Base-by-base conservation (phyloP, 2,797 vertebrate species). In the Megalops cyprinoides region DNA sequence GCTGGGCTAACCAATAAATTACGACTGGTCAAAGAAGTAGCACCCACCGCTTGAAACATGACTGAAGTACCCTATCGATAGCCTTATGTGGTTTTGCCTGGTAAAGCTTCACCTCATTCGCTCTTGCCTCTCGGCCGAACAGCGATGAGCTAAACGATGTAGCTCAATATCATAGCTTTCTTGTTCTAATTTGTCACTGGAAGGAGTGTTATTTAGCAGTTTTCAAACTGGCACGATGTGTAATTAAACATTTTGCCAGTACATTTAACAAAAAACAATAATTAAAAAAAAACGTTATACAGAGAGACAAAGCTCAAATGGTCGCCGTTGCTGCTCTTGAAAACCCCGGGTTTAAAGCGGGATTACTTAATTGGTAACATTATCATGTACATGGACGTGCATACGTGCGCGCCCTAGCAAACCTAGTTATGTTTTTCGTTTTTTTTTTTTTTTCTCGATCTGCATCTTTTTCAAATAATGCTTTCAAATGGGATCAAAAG, bases 41-140 rank as follows among this genome's bases (percentile, higher is more conserved):
- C n/a, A n/a, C n/a, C n/a, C n/a, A n/a, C n/a, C n/a, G n/a, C n/a
- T 78, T 82, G 18, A 81, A 85, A 77, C 71, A 73, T 56, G 31
- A 79, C 74, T 79, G n/a, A 65, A 69, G 42, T 34, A 60, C 53
- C 81, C 76, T 44, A 65, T 82, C 82, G 42, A 84, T 62, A 85
- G 76, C 78, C 74, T 85, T 85, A 82, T 87, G 67, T 77, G 73
- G 51, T 80, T 53, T 39, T 84, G 73, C 83, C 69, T 18, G 9
- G 77, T 18, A 84, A 76, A 49, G 23, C 37, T 1, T 48, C 53
- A 79, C n/a, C n/a, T 20, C 42, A 15, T 34, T 84, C 81, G 15
- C 0, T 77, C 1, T 79, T 37, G 8, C 5, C 23, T 77, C 65
- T 20, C n/a, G 34, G 23, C 25, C 34, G 15, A 67, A 67, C 14